A percentile compares a stretch with the other conserved stretches of the same genome.
phyloP scores from a whole-genome alignment of 2,888 invertebrate genomes.

The Anaspis maculata region DNA sequence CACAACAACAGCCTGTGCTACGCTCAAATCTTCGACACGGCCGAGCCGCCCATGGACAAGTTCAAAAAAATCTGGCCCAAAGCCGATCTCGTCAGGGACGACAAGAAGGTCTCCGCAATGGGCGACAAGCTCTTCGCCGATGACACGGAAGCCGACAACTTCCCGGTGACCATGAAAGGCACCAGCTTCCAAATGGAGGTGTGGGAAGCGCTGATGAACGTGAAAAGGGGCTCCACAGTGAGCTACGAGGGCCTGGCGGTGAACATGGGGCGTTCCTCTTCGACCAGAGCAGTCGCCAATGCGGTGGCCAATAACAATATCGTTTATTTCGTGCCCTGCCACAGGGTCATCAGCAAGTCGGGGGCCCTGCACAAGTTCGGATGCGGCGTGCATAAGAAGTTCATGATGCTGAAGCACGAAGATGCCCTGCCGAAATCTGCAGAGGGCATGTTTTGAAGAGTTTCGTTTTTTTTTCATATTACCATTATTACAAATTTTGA shows the following conservation, averaged over 20 bases:
- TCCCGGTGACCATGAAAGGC: constrained; percentile 30
- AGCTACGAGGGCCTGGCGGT: constrained; percentile 34
- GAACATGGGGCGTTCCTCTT: constrained; percentile 31
- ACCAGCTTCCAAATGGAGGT: constrained; percentile 34
- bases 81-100: constrained; percentile 1
- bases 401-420: constrained; percentile 30
- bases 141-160: constrained; percentile 4
- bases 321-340: constrained; percentile 36
- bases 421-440: too few species aligned
- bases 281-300: constrained; percentile 36
- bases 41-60: constrained; percentile 1
- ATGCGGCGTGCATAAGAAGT: constrained; percentile 31
- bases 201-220: constrained; percentile 32
- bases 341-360: constrained; percentile 34
- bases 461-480: too few species aligned
- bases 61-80: constrained; percentile 5
- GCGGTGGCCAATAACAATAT: constrained; percentile 36
- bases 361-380: constrained; percentile 32
- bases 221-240: constrained; percentile 30
- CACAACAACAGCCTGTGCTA: constrained; percentile 6
- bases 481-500: too few species aligned
- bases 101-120: background rate
- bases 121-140: constrained; percentile 1
- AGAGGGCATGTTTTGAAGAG: too few species aligned
- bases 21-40: constrained; percentile 6